These are phyloP conservation scores for Liasis olivaceus DNA, from an alignment of 2,797 vertebrate species.

Conservation along the genomic window DNA sequence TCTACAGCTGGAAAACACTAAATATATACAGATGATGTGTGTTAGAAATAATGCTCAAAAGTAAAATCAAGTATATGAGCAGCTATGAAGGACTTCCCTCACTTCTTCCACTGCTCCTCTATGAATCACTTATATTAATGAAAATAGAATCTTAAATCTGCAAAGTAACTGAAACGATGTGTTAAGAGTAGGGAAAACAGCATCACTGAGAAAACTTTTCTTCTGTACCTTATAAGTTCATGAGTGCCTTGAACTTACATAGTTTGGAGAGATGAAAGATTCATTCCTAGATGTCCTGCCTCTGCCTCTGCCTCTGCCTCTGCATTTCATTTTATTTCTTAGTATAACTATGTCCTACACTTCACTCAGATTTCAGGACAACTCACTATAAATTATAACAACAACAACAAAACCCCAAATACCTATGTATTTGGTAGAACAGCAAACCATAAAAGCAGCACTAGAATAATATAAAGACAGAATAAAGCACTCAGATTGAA, in stretches of 20 bases:
- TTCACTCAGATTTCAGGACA: not conserved
- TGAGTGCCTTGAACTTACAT: not conserved
- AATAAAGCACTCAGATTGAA: not conserved
- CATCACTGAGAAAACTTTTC: not conserved
- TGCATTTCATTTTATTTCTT: not conserved
- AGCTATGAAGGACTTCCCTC: not conserved
- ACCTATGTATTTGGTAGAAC: not conserved
- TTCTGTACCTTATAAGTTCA: not conserved
- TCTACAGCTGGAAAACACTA: not conserved
- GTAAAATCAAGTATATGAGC: not conserved
- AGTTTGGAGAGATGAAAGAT: not conserved
- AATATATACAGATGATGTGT: not conserved
- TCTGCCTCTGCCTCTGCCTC: too few relatives aligned
- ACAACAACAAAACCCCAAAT: not conserved
- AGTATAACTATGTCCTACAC: not conserved
- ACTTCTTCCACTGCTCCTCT: not conserved
- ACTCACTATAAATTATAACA: not conserved
- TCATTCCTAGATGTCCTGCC: not conserved
- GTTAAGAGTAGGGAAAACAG: not conserved
- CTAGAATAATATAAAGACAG: not conserved
- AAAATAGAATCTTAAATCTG: conserved; percentile 10
- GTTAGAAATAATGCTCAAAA: not conserved
- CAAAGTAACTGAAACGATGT: not conserved
- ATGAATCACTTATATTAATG: not conserved
- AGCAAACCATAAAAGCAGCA: not conserved